phyloP scores from a whole-genome alignment of 2,888 invertebrate species.

The Drosophila rubida region DNA sequence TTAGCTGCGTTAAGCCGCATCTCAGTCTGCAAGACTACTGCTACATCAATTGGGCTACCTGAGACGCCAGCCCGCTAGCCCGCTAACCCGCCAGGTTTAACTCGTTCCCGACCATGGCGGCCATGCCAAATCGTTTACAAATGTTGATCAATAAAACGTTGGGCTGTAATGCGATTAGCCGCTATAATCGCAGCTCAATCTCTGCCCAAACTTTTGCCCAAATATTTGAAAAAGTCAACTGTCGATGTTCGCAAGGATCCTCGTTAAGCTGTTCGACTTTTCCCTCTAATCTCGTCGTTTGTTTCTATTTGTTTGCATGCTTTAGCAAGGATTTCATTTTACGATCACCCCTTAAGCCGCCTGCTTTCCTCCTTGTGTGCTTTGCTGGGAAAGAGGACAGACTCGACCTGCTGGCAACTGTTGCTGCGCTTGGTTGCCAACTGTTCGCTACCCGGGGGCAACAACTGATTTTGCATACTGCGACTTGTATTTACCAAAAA shows the following conservation, averaged over 20 bases:
- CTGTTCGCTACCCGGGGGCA: slow-evolving; percentile 38
- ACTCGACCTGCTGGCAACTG: slow-evolving; percentile 2
- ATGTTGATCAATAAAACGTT: slow-evolving; percentile 84
- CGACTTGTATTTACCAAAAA: slow-evolving; percentile 67
- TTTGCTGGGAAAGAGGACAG: slow-evolving; percentile 29
- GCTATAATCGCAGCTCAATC: slow-evolving; percentile 76
- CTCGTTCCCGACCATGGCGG: slow-evolving; percentile 22
- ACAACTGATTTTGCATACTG: slow-evolving; percentile 44
- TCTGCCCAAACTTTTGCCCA: slow-evolving; percentile 69
- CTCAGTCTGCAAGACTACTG: not conserved
- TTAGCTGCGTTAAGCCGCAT: slow-evolving; percentile 71
- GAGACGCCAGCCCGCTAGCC: slow-evolving; percentile 33
- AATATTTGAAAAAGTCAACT: slow-evolving; percentile 83
- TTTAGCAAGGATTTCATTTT: slow-evolving; percentile 73
- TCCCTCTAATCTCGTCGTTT: slow-evolving; percentile 65
- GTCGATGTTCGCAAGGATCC: slow-evolving; percentile 18
- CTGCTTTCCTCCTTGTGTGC: slow-evolving; percentile 3
- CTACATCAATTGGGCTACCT: slow-evolving; percentile 31
- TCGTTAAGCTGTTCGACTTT: slow-evolving; percentile 64
- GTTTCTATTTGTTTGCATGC: slow-evolving; percentile 77
- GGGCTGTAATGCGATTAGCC: slow-evolving; percentile 80
- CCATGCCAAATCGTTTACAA: slow-evolving; percentile 80
- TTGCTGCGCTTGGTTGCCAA: not conserved
- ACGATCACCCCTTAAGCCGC: slow-evolving; percentile 45
- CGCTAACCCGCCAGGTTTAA: slow-evolving; percentile 24